These are phyloP conservation scores for Boloria euphrosyne DNA, from an alignment of 2,888 invertebrate species.

Conservation along the genomic window DNA sequence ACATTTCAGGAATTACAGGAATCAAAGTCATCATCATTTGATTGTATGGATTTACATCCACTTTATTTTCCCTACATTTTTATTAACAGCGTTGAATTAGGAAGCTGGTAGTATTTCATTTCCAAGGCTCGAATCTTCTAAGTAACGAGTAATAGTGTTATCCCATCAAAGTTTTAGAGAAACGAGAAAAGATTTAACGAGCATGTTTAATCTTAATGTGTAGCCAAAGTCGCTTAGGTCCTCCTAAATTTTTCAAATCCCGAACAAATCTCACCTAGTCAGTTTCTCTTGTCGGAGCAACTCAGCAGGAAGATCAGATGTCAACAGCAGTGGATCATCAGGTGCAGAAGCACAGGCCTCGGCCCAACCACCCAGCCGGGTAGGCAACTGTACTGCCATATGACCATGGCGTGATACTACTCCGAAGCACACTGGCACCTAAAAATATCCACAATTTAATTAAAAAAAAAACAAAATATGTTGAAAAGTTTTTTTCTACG, in stretches of 20 bases:
- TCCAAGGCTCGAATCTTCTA: no score
- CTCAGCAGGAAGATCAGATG: slow-evolving; percentile 86
- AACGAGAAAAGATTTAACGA: no score
- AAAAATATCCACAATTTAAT: background rate
- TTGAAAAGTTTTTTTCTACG: no score
- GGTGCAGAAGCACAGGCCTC: slow-evolving; percentile 60
- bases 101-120: no score
- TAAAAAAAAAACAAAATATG: background rate
- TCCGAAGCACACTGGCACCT: slow-evolving; percentile 96
- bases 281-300: slow-evolving; percentile 88
- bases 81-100: no score
- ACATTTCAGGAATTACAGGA: no score
- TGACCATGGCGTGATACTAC: slow-evolving; percentile 97
- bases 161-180: no score
- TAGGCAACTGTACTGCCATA: slow-evolving; percentile 96
- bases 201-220: no score
- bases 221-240: background rate
- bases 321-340: slow-evolving; percentile 65
- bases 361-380: slow-evolving; percentile 86
- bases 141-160: no score
- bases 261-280: slow-evolving; percentile 73
- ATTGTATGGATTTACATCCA: no score
- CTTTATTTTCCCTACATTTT: no score
- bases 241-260: background rate
- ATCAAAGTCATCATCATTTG: no score